A percentile compares a stretch with the other conserved stretches of the same genome.
Conservation (phyloP, 2,888 invertebrate species). For the Panopea generosa region DNA sequence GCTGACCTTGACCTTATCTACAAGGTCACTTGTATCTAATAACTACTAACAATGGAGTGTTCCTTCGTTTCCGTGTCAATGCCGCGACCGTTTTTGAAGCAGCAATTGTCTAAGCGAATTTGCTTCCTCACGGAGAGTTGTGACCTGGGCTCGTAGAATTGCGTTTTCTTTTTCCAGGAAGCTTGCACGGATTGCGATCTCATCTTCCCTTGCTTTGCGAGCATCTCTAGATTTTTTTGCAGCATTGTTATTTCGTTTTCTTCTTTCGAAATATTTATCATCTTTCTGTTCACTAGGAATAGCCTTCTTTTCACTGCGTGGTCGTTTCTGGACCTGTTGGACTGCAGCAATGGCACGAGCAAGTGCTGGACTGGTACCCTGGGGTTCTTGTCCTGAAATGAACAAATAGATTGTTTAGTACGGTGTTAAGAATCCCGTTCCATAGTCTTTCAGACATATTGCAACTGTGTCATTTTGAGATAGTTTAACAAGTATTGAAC, state of each 20-base stretch:
- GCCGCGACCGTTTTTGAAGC: constrained; percentile 85
- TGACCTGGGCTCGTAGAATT: constrained; percentile 92
- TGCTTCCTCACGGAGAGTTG: constrained; percentile 92
- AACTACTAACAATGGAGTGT: not conserved
- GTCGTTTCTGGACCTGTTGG: constrained; percentile 76
- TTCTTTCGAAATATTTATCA: constrained; percentile 94
- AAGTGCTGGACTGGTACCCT: constrained; percentile 61
- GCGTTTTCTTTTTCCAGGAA: constrained; percentile 95
- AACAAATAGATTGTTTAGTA: too few relatives aligned
- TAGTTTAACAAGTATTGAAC: too few relatives aligned
- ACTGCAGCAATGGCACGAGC: constrained; percentile 76
- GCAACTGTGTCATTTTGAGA: too few relatives aligned
- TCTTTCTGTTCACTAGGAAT: constrained; percentile 95
- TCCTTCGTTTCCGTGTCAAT: constrained; percentile 6
- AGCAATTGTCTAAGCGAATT: constrained; percentile 90
- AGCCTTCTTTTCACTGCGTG: constrained; percentile 87
- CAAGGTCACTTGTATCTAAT: not conserved
- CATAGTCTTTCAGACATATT: too few relatives aligned
- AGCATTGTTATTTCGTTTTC: constrained; percentile 95
- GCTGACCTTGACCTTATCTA: not conserved
- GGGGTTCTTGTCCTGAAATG: constrained; percentile 37
- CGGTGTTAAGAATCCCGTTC: too few relatives aligned
- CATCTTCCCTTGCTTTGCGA: constrained; percentile 94
- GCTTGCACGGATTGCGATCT: constrained; percentile 94
- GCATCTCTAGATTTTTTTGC: constrained; percentile 97